These are phyloP conservation scores for Sphaeridia pumilis DNA, from an alignment of 2,888 invertebrate species.

Conservation along the genomic window DNA sequence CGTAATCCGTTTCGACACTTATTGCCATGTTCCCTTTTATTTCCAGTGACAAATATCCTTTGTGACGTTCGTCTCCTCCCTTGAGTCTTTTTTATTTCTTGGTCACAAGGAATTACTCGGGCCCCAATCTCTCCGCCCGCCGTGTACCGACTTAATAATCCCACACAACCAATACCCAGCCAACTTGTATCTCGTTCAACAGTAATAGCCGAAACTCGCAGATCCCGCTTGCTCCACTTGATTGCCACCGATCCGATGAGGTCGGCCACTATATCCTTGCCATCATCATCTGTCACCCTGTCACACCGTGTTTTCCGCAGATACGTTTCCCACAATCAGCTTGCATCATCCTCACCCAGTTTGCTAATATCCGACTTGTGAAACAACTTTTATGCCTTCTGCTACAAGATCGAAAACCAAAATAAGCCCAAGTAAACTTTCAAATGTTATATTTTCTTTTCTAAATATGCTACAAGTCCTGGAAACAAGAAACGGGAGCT, in stretches of 20 bases:
- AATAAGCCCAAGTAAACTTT: too few relatives aligned
- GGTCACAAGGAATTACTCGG: conserved; percentile 17
- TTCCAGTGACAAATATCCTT: conserved; percentile 30
- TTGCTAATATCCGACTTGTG: too few relatives aligned
- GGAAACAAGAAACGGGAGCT: not conserved
- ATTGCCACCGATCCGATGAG: too few relatives aligned
- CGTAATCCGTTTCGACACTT: conserved; percentile 34
- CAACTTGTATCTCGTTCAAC: too few relatives aligned
- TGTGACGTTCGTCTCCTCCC: conserved; percentile 28
- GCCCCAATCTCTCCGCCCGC: not conserved
- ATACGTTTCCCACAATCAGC: too few relatives aligned
- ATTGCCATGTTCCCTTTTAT: conserved; percentile 31
- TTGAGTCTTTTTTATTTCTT: conserved; percentile 17
- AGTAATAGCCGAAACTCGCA: not conserved
- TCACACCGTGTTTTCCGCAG: too few relatives aligned
- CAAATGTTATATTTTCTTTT: too few relatives aligned
- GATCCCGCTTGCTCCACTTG: not conserved
- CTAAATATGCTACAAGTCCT: not conserved
- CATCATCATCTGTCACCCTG: too few relatives aligned
- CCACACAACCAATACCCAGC: too few relatives aligned
- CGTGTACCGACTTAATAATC: conserved; percentile 9
- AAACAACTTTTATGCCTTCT: too few relatives aligned
- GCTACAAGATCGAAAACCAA: too few relatives aligned
- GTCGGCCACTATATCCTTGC: not conserved
- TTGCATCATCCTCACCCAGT: too few relatives aligned